These are phyloP conservation scores for Elgaria multicarinata DNA, from an alignment of 2,113 vertebrate genomes.

Conservation along the genomic window DNA sequence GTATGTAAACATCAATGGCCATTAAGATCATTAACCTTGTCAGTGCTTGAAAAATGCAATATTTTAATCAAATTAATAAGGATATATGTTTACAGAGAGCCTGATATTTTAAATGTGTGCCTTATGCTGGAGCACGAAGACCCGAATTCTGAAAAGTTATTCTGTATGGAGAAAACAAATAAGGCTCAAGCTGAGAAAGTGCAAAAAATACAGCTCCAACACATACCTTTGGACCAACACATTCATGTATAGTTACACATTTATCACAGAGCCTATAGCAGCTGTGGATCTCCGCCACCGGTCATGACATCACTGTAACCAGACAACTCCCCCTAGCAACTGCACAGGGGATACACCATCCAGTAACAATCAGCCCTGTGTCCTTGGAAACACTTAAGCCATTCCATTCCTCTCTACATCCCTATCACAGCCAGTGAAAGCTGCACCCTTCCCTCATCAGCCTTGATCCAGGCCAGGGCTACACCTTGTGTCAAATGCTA, in stretches of 20 bases:
- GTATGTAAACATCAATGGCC: neutral
- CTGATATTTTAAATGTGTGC: neutral
- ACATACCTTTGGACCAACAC: neutral
- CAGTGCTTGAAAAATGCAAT: conserved; percentile 2
- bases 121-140: neutral
- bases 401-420: neutral
- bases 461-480: neutral
- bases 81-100: neutral
- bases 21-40: conserved; percentile 23
- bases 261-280: neutral
- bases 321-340: neutral
- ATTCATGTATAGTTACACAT: neutral
- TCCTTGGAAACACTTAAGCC: neutral
- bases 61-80: conserved; percentile 1
- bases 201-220: accelerated
- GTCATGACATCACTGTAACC: neutral
- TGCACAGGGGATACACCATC: neutral
- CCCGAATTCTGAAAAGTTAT: conserved; percentile 14
- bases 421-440: neutral
- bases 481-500: too few relatives aligned
- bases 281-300: neutral
- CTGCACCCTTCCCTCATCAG: neutral
- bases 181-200: neutral
- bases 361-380: neutral
- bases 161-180: neutral